Evolutionary conservation across 92 coral and sea anemone genomes (phyloP), one percentile per base, ranked within the genome.

Genomic region (Parazoanthus atlanticus): DNA sequence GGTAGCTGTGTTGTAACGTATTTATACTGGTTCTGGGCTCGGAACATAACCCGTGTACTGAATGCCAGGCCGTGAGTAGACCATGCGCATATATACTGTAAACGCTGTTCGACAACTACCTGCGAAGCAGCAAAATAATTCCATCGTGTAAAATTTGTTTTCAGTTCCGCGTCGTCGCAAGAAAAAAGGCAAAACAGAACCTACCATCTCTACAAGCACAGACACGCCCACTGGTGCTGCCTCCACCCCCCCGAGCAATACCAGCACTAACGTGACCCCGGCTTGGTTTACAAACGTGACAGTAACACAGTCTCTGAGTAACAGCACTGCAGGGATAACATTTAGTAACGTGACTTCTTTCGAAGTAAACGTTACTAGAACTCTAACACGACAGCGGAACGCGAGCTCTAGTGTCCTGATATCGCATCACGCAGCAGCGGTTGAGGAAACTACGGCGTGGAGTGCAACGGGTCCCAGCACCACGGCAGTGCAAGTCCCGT

Each of bases 161-260:
- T 52, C 40, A 80, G 84, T 80, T 58, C 71, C 84, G 52, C 83
- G 83, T 47, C 67, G 8, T 31, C 71, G 70, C 70, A 80, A 56
- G 46, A 80, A 36, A 80, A 80, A 80, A 32, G 67, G 84, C 71
- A 80, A 54, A 21, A 80, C 33, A n/a, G 84, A 38, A 32, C 56
- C 17, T 29, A 2, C 28, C 69, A 61, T 7, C 69, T 61, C 69
- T 5, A 61, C 84, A 3, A 52, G 46, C 32, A 52, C 70, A 21
- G 71, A 8, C 13, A 47, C 29, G 23, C 66, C 83, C 15, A 28
- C 11, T 0, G 32, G 1, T 11, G 17, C 41, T 29, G 46, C 43
- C 13, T 32, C 34, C 72, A 80, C 47, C 19, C 16, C 66, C 28
- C 15, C 12, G 7, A 8, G 5, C 1, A 80, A 56, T 25, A 56